Conservation (phyloP, 2,113 vertebrate species). For the Thunnus thynnus region DNA sequence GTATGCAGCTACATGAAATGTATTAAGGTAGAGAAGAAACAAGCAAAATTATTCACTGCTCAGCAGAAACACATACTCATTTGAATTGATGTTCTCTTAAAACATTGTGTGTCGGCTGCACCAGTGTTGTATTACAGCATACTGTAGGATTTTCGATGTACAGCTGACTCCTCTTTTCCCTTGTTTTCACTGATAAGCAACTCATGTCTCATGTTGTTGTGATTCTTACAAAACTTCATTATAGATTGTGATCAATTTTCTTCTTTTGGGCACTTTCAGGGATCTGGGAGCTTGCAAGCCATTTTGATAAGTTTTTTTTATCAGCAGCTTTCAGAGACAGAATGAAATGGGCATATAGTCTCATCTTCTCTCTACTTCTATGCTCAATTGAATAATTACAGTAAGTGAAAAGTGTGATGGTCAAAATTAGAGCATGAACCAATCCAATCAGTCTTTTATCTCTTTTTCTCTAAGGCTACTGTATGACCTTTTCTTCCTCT, state of each 20-base stretch:
- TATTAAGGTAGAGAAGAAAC: no score
- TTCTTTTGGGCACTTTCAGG: slow-evolving; percentile 41
- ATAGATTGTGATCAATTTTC: slow-evolving; percentile 71
- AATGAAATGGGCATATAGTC: slow-evolving; percentile 24
- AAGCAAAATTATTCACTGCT: no score
- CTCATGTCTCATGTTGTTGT: slow-evolving; percentile 61
- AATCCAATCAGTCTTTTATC: slow-evolving; percentile 77
- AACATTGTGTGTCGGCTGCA: neutral
- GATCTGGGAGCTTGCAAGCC: slow-evolving; percentile 20
- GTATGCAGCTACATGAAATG: no score
- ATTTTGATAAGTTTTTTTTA: slow-evolving; percentile 60
- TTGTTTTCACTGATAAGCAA: slow-evolving; percentile 49
- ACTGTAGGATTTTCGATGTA: slow-evolving; percentile 5
- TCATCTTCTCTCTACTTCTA: slow-evolving; percentile 53
- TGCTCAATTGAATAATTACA: slow-evolving; percentile 64
- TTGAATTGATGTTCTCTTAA: neutral
- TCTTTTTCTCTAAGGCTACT: slow-evolving; percentile 65
- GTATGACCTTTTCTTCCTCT: slow-evolving; percentile 76
- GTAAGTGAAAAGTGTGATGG: slow-evolving; percentile 68
- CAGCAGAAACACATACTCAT: no score
- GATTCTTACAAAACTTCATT: slow-evolving; percentile 65
- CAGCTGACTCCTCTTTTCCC: slow-evolving; percentile 16
- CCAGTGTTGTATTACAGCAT: neutral
- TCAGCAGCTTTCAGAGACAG: slow-evolving; percentile 28
- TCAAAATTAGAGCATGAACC: slow-evolving; percentile 78